phyloP scores from a whole-genome alignment of 2,797 vertebrate genomes.

The Enoplosus armatus region DNA sequence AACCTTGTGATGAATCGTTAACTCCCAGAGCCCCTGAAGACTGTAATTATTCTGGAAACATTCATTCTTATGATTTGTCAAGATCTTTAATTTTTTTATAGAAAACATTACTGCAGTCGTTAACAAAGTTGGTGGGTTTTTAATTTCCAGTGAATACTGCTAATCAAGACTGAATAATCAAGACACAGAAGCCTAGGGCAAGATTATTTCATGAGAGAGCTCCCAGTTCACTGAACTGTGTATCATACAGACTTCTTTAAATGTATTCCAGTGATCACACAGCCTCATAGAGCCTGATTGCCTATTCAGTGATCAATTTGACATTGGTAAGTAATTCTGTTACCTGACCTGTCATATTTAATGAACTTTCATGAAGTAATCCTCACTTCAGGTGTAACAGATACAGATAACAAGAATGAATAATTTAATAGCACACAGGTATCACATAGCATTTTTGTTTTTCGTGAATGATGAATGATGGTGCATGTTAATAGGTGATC shows the following conservation, averaged over 20 bases:
- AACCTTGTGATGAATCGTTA: neutral
- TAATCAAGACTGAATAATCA: conserved; percentile 1
- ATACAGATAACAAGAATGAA: conserved; percentile 33
- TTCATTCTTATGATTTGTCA: neutral
- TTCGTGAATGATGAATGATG: conserved; percentile 51
- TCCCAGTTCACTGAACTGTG: neutral
- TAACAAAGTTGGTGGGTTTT: neutral
- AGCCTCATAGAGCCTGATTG: neutral
- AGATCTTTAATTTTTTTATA: neutral
- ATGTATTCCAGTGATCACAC: neutral
- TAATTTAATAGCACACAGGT: conserved; percentile 46
- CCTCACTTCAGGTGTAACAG: conserved; percentile 13
- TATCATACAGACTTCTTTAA: neutral
- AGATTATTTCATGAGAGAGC: conserved; percentile 4
- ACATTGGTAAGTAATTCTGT: conserved; percentile 8
- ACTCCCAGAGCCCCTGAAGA: neutral
- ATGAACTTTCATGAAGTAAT: neutral
- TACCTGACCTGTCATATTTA: conserved; percentile 11
- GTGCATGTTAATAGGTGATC: conserved; percentile 44
- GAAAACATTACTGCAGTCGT: neutral
- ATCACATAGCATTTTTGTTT: conserved; percentile 44
- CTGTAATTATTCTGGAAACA: neutral
- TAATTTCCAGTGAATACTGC: neutral
- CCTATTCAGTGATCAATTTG: conserved; percentile 8
- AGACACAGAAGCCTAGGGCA: neutral